Evolutionary conservation across 1,140 invertebrate genomes (phyloP).

Genomic region (Tetragnatha versicolor): DNA sequence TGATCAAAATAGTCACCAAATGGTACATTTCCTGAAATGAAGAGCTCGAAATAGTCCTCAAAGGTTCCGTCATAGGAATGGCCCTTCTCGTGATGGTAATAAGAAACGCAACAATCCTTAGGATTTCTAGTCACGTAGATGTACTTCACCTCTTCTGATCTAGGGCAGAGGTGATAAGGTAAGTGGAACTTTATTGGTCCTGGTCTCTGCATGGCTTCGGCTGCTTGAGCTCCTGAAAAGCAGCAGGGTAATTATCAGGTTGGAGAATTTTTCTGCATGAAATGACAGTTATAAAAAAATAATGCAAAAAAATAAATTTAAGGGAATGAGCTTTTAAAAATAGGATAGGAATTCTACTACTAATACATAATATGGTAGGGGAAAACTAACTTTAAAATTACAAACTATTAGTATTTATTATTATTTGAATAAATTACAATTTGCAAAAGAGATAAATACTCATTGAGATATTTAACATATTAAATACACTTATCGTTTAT

Average conservation of each 20-base stretch:
- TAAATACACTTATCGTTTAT: no score
- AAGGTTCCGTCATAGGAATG: conserved; percentile 59
- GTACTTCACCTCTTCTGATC: conserved; percentile 65
- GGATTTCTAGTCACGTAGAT: conserved; percentile 58
- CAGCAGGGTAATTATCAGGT: not conserved
- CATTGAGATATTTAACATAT: no score
- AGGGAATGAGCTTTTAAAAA: not conserved
- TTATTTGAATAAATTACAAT: no score
- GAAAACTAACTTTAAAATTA: not conserved
- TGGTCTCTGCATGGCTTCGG: conserved; percentile 1
- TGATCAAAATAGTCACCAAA: conserved; percentile 65
- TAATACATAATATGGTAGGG: not conserved
- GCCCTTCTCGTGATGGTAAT: conserved; percentile 51
- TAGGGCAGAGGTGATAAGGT: conserved; percentile 66
- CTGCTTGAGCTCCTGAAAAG: conserved; percentile 13
- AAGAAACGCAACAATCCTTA: conserved; percentile 57
- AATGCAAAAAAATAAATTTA: not conserved
- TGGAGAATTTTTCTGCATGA: not conserved
- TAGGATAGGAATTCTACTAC: not conserved
- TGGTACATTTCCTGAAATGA: conserved; percentile 60
- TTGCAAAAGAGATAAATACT: no score
- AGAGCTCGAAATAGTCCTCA: conserved; percentile 62
- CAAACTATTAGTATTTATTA: no score
- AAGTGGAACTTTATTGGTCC: conserved; percentile 67
- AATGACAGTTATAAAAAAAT: not conserved